Evolutionary conservation across 2,888 invertebrate species (phyloP).

Genomic region (Leucoptera coffeella): DNA sequence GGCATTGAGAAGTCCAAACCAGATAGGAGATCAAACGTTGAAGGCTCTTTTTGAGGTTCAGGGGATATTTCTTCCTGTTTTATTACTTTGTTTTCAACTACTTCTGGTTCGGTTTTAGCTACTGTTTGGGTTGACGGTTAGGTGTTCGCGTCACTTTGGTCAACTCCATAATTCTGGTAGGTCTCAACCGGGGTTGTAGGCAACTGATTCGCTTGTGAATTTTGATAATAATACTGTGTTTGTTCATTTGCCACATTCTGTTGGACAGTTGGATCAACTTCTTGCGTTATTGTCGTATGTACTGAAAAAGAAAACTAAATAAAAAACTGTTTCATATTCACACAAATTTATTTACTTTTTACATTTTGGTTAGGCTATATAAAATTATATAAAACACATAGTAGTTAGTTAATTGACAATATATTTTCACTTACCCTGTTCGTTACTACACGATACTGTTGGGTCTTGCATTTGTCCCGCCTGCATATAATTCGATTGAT

Average conservation of each 20-base stretch:
- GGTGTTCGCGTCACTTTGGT: no score
- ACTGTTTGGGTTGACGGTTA: background rate
- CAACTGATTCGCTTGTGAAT: background rate
- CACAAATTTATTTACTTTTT: slow-evolving; percentile 1
- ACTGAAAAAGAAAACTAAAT: slow-evolving; percentile 27
- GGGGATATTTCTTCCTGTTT: slow-evolving; percentile 1
- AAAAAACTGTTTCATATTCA: slow-evolving; percentile 16
- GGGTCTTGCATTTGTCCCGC: slow-evolving; percentile 20
- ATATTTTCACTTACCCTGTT: slow-evolving; percentile 29
- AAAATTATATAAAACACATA: slow-evolving; percentile 7
- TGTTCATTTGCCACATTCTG: slow-evolving; percentile 3
- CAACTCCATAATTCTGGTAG: no score
- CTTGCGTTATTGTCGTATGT: slow-evolving; percentile 23
- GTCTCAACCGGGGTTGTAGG: slow-evolving; percentile 7
- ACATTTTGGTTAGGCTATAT: slow-evolving; percentile 13
- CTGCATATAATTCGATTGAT: slow-evolving; percentile 35
- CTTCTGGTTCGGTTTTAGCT: background rate
- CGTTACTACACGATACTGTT: slow-evolving; percentile 22
- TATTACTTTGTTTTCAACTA: slow-evolving; percentile 11
- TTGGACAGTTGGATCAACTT: slow-evolving; percentile 13
- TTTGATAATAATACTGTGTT: background rate
- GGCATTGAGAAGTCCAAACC: slow-evolving; percentile 69
- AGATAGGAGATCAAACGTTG: slow-evolving; percentile 65
- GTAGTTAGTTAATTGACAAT: no score
- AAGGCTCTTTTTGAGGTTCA: slow-evolving; percentile 6